phyloP scores from a whole-genome alignment of 1,140 invertebrate species.

The Neodiprion lecontei region DNA sequence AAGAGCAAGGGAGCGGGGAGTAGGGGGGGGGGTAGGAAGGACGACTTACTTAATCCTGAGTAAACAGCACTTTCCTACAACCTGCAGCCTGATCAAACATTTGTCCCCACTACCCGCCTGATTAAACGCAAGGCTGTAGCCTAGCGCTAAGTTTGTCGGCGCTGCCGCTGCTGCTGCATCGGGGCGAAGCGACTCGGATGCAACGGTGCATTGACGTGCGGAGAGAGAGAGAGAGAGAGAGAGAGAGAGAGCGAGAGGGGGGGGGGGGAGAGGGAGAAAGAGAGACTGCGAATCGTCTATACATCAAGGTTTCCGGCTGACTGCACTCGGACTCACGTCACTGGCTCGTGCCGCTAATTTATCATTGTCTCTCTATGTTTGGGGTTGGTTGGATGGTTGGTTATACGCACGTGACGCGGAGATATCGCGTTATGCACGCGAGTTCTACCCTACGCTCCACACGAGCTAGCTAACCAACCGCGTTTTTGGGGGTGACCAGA shows the following conservation, averaged over 20 bases:
- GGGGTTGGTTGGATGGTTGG: slow-evolving; percentile 26
- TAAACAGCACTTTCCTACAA: slow-evolving; percentile 35
- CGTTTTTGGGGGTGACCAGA: no score
- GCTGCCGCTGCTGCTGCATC: slow-evolving; percentile 21
- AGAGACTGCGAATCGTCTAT: slow-evolving; percentile 25
- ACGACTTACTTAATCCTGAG: slow-evolving; percentile 45
- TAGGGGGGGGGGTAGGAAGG: background rate
- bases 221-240: background rate
- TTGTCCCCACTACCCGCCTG: slow-evolving; percentile 51
- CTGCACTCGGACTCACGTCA: slow-evolving; percentile 4
- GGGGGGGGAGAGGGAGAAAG: slow-evolving; percentile 17
- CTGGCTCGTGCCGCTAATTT: slow-evolving; percentile 35
- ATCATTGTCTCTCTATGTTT: slow-evolving; percentile 43
- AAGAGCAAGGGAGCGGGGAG: background rate
- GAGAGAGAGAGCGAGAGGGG: background rate
- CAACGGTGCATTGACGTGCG: slow-evolving; percentile 8
- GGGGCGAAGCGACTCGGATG: slow-evolving; percentile 7
- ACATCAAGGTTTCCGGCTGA: slow-evolving; percentile 16
- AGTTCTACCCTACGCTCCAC: no score
- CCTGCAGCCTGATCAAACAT: slow-evolving; percentile 50
- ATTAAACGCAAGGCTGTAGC: slow-evolving; percentile 38
- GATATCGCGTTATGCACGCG: no score
- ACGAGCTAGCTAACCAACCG: no score
- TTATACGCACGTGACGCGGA: slow-evolving; percentile 10
- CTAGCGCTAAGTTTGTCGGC: slow-evolving; percentile 34